Evolutionary conservation across 30 jellyfish, hydroid and myxozoan genomes (phyloP), one percentile per base, ranked within the genome.

Genomic region (Chrysaora quinquecirrha): DNA sequence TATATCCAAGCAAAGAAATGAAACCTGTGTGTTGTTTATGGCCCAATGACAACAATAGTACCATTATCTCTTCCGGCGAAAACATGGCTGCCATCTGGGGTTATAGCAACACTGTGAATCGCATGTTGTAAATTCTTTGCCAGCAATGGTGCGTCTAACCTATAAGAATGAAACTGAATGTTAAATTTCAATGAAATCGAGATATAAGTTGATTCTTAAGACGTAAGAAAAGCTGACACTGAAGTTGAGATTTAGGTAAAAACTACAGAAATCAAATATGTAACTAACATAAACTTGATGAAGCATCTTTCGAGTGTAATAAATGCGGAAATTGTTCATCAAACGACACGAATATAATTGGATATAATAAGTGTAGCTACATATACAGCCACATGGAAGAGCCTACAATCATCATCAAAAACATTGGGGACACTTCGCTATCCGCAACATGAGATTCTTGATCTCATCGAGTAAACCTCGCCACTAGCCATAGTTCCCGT

Each of bases 61-160:
- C 98, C 98, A 67, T 85, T 94, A 22, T 77, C 96, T 62, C 82
- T 54, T 60, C 98, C 96, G 38, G 91, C 89, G 58, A 91, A 91
- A 7, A 91, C 78, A 68, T 91, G 98, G 62, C 95, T 85, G 65
- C 95, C 95, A 67, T 79, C 93, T 19, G 89, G 95, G 6, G 98
- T 76, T 19, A 72, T 96, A 12, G 91, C 86, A 12, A 91, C 95
- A 49, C 95, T 32, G 56, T 63, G 84, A 27, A 91, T 91, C 9
- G 96, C 91, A 34, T 89, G 65, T 34, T 88, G 87, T 1, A 91
- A 73, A 34, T 91, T 91, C 68, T 91, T 91, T 0, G 98, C 91
- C 12, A 82, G 60, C 11, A 85, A 33, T 16, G 91, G 75, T 6
- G 61, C 72, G 73, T 77, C 82, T 65, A 80, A 24, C 61, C 98